Base-by-base conservation (phyloP, 2,888 invertebrate species). In the Deilephila porcellus region DNA sequence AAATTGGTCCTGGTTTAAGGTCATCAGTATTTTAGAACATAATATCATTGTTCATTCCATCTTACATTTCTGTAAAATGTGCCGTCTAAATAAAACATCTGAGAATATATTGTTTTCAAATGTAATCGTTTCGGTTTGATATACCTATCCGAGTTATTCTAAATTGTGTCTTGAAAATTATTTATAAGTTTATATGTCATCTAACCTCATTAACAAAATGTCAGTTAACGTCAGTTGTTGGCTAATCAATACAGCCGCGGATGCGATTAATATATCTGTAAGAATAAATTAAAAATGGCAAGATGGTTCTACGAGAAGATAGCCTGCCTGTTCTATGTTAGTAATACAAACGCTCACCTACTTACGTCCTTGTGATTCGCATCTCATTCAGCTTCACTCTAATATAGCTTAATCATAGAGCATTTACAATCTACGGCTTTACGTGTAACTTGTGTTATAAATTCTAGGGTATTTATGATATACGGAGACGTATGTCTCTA, bases 1-100 rank as follows among this genome's bases (percentile, higher is more conserved):
- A 86, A 95, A 96, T 93, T 96, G 96, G 96, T 95, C 95, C 91
- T 96, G 96, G 96, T 93, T 96, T 90, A 96, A 96, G 96, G 96
- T 96, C 94, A 91, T 94, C 91, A 86, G 86, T 86, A 87, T 89
- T 90, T 88, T 88, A 86, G 85, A 90, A 85, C 87, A 84, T 83
- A 86, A 82, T 78, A 80, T 86, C 88, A 88, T 86, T 83, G 83
- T 89, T 89, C 93, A 92, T 93, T 92, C 93, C 93, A 92, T 91
- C 85, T 91, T 88, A 87, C 87, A 90, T 88, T 87, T 85, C 89
- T 83, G 17, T 20, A 8, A 37, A 67, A 37, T 67, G 56, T 56
- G 56, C 37, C 17, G 56, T 67, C 25, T 25, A 67, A 37, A 25
- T 34, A 25, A n/a, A 20, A 32, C 37, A 37, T 64, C 8, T n/a